Percentiles rank a stretch among this genome's conserved stretches.
Conservation (phyloP, 1,140 invertebrate genomes). For the Stegodyphus mimosarum region DNA sequence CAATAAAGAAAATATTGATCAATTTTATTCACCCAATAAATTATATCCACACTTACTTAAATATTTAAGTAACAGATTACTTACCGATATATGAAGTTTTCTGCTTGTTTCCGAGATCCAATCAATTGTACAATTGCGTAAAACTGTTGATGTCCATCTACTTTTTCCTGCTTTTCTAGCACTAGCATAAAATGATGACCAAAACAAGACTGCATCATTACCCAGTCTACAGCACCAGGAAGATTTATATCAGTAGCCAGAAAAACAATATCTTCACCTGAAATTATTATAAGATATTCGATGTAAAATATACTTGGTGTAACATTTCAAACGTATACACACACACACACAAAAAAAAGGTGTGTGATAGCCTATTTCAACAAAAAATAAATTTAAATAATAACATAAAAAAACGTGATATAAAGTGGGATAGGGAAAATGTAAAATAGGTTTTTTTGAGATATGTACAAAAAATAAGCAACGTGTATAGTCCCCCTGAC, state of each 20-base stretch:
- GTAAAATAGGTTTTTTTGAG: no score
- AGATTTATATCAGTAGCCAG: conserved; percentile 99
- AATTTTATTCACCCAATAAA: conserved; percentile 4
- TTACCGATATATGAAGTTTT: conserved; percentile 92
- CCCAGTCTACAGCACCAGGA: conserved; percentile 99
- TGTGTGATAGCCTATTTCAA: no score
- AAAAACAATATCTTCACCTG: conserved; percentile 97
- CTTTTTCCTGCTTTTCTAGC: conserved; percentile 98
- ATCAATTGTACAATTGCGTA: conserved; percentile 99
- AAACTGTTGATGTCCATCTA: conserved; percentile 97
- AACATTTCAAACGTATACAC: no score
- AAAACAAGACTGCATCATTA: conserved; percentile 99
- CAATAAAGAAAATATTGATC: not conserved
- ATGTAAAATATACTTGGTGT: no score
- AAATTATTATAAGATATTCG: not conserved
- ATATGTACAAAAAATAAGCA: no score
- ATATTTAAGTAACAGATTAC: no score
- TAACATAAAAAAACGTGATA: no score
- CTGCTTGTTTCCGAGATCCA: conserved; percentile 97
- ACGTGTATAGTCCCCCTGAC: no score
- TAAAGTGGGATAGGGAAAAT: no score
- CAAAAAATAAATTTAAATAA: no score
- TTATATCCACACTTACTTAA: not conserved
- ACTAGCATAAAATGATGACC: conserved; percentile 99
- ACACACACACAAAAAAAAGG: no score